These are phyloP conservation scores for Anarsia innoxiella DNA, from an alignment of 2,888 invertebrate species.

Conservation along the genomic window DNA sequence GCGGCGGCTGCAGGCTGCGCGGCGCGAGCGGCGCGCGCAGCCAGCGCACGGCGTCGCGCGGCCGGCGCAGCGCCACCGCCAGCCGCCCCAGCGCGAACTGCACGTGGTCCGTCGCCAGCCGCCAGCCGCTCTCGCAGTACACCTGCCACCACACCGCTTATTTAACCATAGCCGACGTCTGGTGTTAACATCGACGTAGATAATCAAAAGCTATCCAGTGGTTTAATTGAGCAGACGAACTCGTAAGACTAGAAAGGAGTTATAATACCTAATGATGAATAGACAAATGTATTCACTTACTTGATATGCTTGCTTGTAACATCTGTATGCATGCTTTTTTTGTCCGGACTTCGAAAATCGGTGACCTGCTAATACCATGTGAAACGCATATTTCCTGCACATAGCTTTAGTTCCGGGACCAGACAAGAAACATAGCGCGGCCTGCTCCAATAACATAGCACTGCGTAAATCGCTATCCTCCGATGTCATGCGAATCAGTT, in stretches of 20 bases:
- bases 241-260: no score
- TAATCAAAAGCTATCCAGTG: no score
- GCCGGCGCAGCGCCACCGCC: constrained; percentile 88
- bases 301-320: constrained; percentile 94
- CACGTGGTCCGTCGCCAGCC: constrained; percentile 95
- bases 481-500: constrained; percentile 95
- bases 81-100: constrained; percentile 95
- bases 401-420: constrained; percentile 78
- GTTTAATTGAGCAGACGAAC: no score
- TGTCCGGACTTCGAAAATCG: constrained; percentile 95
- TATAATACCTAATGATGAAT: no score
- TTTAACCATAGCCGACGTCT: no score
- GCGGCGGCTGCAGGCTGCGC: constrained; percentile 80
- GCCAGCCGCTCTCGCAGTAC: constrained; percentile 88
- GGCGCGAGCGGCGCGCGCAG: constrained; percentile 86
- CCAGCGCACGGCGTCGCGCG: constrained; percentile 69
- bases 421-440: constrained; percentile 91
- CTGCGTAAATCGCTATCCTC: constrained; percentile 98
- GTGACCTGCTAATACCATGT: constrained; percentile 97
- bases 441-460: constrained; percentile 95
- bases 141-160: constrained; percentile 73
- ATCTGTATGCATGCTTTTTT: constrained; percentile 91
- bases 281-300: constrained; percentile 62
- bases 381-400: constrained; percentile 96
- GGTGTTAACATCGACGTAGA: no score